These are phyloP conservation scores for Triplophysa siluroides DNA, from an alignment of 2,113 vertebrate genomes.

Conservation along the genomic window DNA sequence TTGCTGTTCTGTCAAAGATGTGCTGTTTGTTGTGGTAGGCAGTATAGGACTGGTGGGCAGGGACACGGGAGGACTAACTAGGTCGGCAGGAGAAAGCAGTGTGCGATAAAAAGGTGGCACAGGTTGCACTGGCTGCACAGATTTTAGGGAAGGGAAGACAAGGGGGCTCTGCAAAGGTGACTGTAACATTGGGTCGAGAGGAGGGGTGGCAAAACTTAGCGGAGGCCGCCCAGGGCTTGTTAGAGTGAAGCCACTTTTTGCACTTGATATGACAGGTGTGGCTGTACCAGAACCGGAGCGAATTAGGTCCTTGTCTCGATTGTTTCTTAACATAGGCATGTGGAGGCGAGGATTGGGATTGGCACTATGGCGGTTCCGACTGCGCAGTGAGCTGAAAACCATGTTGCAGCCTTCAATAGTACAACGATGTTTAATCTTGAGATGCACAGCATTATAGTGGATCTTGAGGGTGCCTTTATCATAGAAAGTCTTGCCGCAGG, in stretches of 20 bases:
- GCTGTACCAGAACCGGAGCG: constrained; percentile 86
- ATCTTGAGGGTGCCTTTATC: constrained; percentile 99
- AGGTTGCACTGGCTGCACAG: constrained; percentile 95
- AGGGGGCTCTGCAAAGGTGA: constrained; percentile 90
- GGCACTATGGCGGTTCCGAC: constrained; percentile 97
- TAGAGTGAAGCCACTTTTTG: constrained; percentile 88
- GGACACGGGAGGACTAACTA: constrained; percentile 92
- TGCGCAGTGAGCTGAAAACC: constrained; percentile 98
- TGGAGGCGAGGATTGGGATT: constrained; percentile 97
- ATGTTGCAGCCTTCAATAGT: constrained; percentile 99
- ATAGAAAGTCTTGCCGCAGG: constrained; percentile 98
- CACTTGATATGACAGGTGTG: constrained; percentile 94
- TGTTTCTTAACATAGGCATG: constrained; percentile 99
- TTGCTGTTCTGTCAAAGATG: constrained; percentile 74
- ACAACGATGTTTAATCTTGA: constrained; percentile 98
- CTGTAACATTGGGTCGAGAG: constrained; percentile 90
- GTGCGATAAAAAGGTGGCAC: constrained; percentile 98
- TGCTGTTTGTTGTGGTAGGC: constrained; percentile 80
- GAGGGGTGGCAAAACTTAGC: constrained; percentile 93
- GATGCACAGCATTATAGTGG: constrained; percentile 97
- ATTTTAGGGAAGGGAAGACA: constrained; percentile 93
- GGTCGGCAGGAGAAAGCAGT: constrained; percentile 89
- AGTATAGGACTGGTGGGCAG: constrained; percentile 95
- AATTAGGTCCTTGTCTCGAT: constrained; percentile 98
- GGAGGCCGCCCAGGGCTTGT: constrained; percentile 96